Conservation (phyloP, 1,140 invertebrate species). For the Hesperophylax magnus region DNA sequence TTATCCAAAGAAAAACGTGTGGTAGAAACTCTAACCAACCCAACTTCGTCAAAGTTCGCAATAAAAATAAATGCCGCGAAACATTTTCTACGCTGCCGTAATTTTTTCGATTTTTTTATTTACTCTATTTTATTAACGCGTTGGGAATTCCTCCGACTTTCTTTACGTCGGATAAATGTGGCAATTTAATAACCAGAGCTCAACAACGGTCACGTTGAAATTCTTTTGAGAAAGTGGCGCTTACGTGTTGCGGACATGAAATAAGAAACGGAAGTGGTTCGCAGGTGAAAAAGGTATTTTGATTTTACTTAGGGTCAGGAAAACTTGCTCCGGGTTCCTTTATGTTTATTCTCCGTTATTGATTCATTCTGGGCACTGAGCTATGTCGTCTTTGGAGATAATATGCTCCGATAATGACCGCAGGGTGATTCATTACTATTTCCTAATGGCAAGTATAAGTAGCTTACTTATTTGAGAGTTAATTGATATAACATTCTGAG, state of each 20-base stretch:
- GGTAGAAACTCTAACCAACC: no score
- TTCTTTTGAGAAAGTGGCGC: slow-evolving; percentile 29
- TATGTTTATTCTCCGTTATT: slow-evolving; percentile 53
- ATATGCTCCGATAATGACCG: slow-evolving; percentile 47
- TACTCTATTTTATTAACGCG: background rate
- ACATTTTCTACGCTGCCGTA: background rate
- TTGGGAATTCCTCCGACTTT: background rate
- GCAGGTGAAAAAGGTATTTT: slow-evolving; percentile 52
- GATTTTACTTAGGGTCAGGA: slow-evolving; percentile 55
- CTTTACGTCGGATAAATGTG: slow-evolving; percentile 5
- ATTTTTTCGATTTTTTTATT: no score
- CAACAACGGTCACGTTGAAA: slow-evolving; percentile 14
- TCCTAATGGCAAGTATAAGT: no score
- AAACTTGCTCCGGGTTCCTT: slow-evolving; percentile 48
- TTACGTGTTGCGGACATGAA: slow-evolving; percentile 28
- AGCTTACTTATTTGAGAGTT: no score
- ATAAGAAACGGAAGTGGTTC: slow-evolving; percentile 29
- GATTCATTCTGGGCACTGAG: slow-evolving; percentile 27
- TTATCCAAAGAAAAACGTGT: no score
- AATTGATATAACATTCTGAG: no score
- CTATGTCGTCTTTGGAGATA: slow-evolving; percentile 32
- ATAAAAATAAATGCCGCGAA: background rate
- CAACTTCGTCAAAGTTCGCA: background rate
- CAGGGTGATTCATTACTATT: background rate
- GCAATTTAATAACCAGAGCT: slow-evolving; percentile 26